Percentiles rank a stretch among this genome's conserved stretches.
These are phyloP conservation scores for Aramus guarauna DNA, from an alignment of 2,113 vertebrate species.

Conservation along the genomic window DNA sequence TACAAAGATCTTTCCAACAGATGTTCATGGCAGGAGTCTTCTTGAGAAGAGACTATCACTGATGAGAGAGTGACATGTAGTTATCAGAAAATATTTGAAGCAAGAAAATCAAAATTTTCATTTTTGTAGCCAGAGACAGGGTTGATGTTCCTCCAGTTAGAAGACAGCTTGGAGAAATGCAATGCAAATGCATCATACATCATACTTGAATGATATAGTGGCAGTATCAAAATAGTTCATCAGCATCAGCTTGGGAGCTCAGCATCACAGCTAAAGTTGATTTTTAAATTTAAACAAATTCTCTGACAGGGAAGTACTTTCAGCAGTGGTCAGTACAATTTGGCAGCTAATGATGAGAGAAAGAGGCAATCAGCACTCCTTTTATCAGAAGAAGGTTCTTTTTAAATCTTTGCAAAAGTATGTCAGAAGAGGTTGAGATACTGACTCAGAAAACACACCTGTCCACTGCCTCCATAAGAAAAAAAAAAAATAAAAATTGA, in stretches of 20 bases:
- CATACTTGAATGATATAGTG: not conserved
- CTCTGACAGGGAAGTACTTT: not conserved
- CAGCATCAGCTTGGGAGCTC: not conserved
- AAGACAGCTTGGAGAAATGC: not conserved
- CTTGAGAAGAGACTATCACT: not conserved
- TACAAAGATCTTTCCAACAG: not conserved
- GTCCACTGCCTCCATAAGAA: not conserved
- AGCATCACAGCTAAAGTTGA: not conserved
- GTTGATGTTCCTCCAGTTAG: not conserved
- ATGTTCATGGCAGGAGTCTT: not conserved
- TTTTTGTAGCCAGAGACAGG: not conserved
- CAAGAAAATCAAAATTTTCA: not conserved
- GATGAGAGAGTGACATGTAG: not conserved
- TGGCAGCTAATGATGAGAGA: not conserved
- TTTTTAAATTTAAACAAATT: conserved; percentile 4
- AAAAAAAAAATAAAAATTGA: not conserved
- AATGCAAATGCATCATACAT: not conserved
- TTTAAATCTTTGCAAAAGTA: not conserved
- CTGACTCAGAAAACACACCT: not conserved
- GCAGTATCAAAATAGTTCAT: not conserved
- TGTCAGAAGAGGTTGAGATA: not conserved
- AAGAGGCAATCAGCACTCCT: not conserved
- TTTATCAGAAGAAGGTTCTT: not conserved
- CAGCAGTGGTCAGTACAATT: not conserved
- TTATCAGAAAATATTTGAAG: not conserved